Conservation (phyloP, 1,140 invertebrate species). For the Bombus soroeensis region DNA sequence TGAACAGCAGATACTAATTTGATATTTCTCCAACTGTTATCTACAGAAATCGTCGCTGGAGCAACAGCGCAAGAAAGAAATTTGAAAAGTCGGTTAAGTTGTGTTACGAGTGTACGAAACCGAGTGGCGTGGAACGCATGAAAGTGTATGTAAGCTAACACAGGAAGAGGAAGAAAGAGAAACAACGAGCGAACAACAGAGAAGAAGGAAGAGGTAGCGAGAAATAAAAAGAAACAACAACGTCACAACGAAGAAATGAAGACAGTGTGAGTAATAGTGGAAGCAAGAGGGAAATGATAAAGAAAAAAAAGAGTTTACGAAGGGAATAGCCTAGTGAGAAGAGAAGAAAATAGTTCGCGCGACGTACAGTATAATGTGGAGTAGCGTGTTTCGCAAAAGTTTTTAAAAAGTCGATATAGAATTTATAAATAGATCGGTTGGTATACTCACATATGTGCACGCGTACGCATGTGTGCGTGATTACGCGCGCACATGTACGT, state of each 20-base stretch:
- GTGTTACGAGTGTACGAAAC: constrained; percentile 46
- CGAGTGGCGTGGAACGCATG: constrained; percentile 47
- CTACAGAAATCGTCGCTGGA: constrained; percentile 57
- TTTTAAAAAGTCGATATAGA: constrained; percentile 57
- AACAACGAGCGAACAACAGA: constrained; percentile 39
- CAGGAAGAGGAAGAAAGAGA: constrained; percentile 4
- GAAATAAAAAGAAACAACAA: constrained; percentile 4
- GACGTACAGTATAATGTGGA: constrained; percentile 52
- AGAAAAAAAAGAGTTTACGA: constrained; percentile 49
- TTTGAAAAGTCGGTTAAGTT: constrained; percentile 33
- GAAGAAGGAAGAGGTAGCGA: constrained; percentile 22
- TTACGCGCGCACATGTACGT: constrained; percentile 72
- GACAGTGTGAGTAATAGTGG: constrained; percentile 9
- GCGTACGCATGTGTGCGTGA: constrained; percentile 72
- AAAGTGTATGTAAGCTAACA: constrained; percentile 22
- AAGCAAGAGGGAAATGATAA: constrained; percentile 52
- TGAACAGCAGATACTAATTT: constrained; percentile 32
- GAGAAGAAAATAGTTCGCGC: constrained; percentile 30
- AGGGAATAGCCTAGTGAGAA: constrained; percentile 45
- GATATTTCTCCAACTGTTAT: constrained; percentile 49
- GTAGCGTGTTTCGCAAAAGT: constrained; percentile 50
- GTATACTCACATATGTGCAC: constrained; percentile 70
- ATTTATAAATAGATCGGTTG: constrained; percentile 54
- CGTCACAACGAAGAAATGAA: constrained; percentile 48
- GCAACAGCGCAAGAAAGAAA: constrained; percentile 29